Base-by-base conservation (phyloP, 1,140 invertebrate genomes). In the Brachionus paranguensis region DNA sequence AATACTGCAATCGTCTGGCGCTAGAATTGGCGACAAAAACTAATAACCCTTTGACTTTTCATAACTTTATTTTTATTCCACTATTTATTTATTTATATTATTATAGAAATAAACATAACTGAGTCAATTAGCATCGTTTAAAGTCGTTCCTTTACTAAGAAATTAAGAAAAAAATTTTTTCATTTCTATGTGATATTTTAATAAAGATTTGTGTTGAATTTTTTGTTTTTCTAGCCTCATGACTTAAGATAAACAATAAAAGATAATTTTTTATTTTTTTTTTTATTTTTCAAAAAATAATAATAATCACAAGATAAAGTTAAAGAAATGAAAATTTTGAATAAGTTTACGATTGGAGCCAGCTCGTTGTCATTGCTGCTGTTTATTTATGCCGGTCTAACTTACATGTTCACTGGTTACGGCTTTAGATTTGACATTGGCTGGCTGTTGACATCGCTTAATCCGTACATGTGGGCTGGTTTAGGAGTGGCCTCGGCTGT, bases 381-480 rank as follows among this genome's bases (percentile, higher is more conserved):
- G 5, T 85, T 85, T 4, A 76, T 53, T 74, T 50, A 89, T 88
- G 84, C 85, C 90, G 90, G 86, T 78, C 81, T 95, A 37, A 96
- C 95, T 90, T 95, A 96, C 90, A 90, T 95, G 68, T 90, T 96
- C 65, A 94, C 93, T 88, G 95, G 94, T 74, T 94, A 94, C 91
- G 95, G 95, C 86, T 93, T 95, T 90, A 92, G 94, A 87, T 92
- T 96, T 86, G 95, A 95, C 89, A 87, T 96, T 86, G 95, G 93
- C 90, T 97, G 95, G 95, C 95, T 97, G 89, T 90, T 98, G 78
- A 91, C 92, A 86, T 91, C 93, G 83, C 93, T 94, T 12, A 94
- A 94, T 29, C 96, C 96, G 0, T 96, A 95, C 87, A 94, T 98
- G 93, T 99, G 96, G 96, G 94, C 93, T 45, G 92, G 92, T 60